phyloP scores from a whole-genome alignment of 1,140 invertebrate species.

The Leptopilina boulardi region DNA sequence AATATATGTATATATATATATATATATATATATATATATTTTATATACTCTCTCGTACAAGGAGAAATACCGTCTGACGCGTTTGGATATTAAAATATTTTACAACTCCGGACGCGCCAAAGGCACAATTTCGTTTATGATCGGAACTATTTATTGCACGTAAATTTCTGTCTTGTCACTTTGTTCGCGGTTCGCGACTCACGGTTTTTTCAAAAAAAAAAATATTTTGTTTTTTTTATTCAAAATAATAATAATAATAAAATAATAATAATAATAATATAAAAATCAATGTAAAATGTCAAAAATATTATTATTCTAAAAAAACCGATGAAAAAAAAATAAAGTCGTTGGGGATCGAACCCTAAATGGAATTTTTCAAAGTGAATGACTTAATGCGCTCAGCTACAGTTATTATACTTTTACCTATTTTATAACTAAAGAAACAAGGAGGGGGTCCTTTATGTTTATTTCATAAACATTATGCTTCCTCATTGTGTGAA shows the following conservation, averaged over 20 bases:
- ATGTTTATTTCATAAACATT: too few relatives aligned
- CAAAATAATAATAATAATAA: too few relatives aligned
- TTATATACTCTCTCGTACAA: too few relatives aligned
- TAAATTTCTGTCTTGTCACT: constrained; percentile 40
- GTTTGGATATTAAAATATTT: constrained; percentile 44
- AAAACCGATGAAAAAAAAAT: neutral
- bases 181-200: constrained; percentile 23
- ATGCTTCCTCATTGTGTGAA: too few relatives aligned
- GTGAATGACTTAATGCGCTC: too few relatives aligned
- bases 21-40: too few relatives aligned
- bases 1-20: constrained; percentile 34
- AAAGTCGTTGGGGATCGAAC: neutral
- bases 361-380: neutral
- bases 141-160: constrained; percentile 45
- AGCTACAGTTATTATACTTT: too few relatives aligned
- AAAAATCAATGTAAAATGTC: neutral
- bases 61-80: constrained; percentile 21
- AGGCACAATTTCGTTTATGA: constrained; percentile 47
- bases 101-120: constrained; percentile 35
- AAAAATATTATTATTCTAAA: neutral
- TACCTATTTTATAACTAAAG: too few relatives aligned
- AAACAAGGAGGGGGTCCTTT: too few relatives aligned
- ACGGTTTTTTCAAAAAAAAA: neutral
- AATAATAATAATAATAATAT: too few relatives aligned
- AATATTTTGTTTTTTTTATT: too few relatives aligned